phyloP scores from a whole-genome alignment of 2,797 vertebrate species.

The Hyperoplus immaculatus region DNA sequence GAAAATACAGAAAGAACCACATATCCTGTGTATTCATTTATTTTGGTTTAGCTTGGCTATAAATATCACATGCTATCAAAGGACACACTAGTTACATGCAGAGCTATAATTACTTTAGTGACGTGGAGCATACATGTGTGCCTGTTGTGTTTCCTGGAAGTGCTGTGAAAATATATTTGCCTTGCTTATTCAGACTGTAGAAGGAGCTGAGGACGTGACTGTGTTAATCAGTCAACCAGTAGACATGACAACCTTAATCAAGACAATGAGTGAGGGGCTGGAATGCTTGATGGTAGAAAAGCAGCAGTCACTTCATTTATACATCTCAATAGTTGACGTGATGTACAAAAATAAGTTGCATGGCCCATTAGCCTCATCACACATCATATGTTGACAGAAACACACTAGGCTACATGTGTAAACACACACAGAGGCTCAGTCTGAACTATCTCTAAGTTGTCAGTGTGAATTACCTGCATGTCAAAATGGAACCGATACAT shows the following conservation, averaged over 20 bases:
- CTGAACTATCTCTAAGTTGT: constrained; percentile 56
- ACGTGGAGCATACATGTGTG: background rate
- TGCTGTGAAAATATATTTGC: background rate
- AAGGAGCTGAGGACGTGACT: constrained; percentile 53
- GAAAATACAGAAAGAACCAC: constrained; percentile 15
- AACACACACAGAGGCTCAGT: constrained; percentile 30
- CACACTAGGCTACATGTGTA: constrained; percentile 41
- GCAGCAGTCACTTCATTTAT: constrained; percentile 71
- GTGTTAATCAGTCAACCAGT: constrained; percentile 71
- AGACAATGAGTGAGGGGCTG: constrained; percentile 56
- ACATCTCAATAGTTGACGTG: constrained; percentile 63
- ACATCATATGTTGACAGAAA: constrained; percentile 57
- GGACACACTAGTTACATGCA: background rate
- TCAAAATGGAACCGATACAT: constrained; percentile 78
- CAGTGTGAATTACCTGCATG: constrained; percentile 77
- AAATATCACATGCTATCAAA: constrained; percentile 39
- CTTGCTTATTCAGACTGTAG: constrained; percentile 26
- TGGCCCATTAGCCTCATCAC: constrained; percentile 74
- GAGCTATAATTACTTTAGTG: background rate
- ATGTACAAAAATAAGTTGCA: constrained; percentile 74
- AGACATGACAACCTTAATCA: constrained; percentile 74
- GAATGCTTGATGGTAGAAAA: constrained; percentile 56
- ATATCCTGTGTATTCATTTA: constrained; percentile 20
- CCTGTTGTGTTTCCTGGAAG: background rate
- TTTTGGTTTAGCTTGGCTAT: constrained; percentile 13